A percentile compares a stretch with the other conserved stretches of the same genome.
Evolutionary conservation across 2,113 vertebrate species (phyloP).

Genomic region (Phalacrocorax aristotelis): DNA sequence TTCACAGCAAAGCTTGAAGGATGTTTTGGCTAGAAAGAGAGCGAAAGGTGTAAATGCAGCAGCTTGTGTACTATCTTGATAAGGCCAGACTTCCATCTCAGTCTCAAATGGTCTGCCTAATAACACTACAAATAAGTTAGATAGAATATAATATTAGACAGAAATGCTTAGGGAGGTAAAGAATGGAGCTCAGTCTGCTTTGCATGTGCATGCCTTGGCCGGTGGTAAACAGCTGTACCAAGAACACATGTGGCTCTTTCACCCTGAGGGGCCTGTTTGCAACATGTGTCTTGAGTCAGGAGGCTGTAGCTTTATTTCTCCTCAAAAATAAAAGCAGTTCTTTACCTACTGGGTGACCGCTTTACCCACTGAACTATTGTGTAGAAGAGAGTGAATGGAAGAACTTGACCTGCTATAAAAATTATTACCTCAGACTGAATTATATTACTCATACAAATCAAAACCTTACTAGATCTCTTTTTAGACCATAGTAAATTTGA

Average conservation of each 20-base stretch:
- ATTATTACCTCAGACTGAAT: not conserved
- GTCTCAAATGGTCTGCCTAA: not conserved
- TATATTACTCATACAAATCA: not conserved
- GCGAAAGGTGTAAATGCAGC: not conserved
- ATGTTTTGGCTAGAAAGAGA: not conserved
- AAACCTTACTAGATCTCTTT: not conserved
- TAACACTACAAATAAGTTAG: not conserved
- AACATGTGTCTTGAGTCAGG: rapidly evolving
- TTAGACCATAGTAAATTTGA: not conserved
- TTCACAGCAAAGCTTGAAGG: not conserved
- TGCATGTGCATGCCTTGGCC: not conserved
- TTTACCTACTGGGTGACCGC: not conserved
- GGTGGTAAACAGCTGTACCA: rapidly evolving
- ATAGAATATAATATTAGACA: not conserved
- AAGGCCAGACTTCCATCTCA: not conserved
- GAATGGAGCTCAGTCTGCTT: not conserved
- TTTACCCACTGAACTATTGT: not conserved
- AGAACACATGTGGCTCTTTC: rapidly evolving
- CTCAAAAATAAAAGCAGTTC: not conserved
- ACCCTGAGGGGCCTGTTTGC: rapidly evolving
- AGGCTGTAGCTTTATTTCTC: not conserved
- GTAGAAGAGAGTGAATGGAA: not conserved
- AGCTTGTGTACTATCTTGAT: not conserved
- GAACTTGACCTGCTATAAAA: not conserved
- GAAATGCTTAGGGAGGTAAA: not conserved